Percentiles rank a stretch among this genome's conserved stretches.
Evolutionary conservation across 2,797 vertebrate species (phyloP).

Genomic region (Periparus ater): DNA sequence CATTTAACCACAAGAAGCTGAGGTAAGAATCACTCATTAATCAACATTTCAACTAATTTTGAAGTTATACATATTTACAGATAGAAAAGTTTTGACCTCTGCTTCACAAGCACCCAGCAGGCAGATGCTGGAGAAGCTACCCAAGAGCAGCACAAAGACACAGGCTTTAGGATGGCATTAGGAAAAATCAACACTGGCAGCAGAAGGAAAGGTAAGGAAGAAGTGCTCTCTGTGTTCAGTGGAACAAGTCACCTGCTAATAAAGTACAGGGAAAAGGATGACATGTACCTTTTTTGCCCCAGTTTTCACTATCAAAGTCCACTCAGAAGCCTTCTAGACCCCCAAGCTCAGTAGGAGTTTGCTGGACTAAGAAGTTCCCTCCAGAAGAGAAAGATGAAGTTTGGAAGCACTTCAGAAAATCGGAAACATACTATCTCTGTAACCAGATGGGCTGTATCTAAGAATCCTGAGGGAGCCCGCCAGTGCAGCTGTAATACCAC

Average conservation of each 20-base stretch:
- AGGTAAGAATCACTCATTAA: not conserved
- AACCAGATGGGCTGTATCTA: not conserved
- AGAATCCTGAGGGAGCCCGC: not conserved
- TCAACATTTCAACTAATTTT: not conserved
- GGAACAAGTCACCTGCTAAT: not conserved
- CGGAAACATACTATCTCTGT: not conserved
- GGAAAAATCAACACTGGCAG: not conserved
- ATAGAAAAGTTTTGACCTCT: not conserved
- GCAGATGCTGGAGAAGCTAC: not conserved
- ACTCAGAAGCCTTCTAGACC: not conserved
- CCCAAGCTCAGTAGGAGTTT: not conserved
- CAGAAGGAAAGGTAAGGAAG: not conserved
- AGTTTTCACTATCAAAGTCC: not conserved
- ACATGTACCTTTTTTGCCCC: not conserved
- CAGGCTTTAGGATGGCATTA: not conserved
- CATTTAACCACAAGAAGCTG: not conserved
- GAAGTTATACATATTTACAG: not conserved
- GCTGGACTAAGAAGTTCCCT: not conserved
- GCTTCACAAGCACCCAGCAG: not conserved
- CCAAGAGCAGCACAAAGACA: not conserved
- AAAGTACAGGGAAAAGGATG: not conserved
- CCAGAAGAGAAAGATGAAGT: not conserved
- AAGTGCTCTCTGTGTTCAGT: no score
- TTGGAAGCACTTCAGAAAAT: not conserved
- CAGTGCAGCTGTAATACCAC: not conserved